A percentile compares a stretch with the other conserved stretches of the same genome.
Conservation (phyloP, 2,113 vertebrate genomes). For the Burhinus oedicnemus region DNA sequence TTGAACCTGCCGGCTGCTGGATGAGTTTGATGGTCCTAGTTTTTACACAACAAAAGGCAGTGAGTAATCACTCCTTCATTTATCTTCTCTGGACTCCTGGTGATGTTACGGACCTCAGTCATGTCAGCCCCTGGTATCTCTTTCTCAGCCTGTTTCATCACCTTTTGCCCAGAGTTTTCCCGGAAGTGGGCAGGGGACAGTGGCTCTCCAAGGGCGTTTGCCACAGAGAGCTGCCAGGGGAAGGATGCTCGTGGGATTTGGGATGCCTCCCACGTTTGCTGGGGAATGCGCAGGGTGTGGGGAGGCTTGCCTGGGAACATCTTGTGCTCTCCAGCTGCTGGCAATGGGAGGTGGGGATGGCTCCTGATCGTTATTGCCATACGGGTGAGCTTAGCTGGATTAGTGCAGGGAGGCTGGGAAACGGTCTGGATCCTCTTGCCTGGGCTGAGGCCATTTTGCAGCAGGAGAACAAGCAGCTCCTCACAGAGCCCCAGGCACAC, state of each 20-base stretch:
- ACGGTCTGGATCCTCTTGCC: not conserved
- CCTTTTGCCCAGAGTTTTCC: not conserved
- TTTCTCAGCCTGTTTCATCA: not conserved
- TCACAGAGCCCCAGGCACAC: fast-evolving
- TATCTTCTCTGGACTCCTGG: not conserved
- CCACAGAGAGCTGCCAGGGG: fast-evolving
- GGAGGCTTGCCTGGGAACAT: not conserved
- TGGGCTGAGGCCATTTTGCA: fast-evolving
- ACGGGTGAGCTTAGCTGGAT: not conserved
- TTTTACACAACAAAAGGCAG: not conserved
- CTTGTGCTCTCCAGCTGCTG: not conserved
- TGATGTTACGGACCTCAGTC: fast-evolving
- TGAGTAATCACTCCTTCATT: not conserved
- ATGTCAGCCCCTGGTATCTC: not conserved
- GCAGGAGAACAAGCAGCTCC: not conserved
- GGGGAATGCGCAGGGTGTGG: fast-evolving
- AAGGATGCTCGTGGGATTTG: not conserved
- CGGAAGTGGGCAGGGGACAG: not conserved
- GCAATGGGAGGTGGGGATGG: not conserved
- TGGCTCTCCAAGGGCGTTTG: fast-evolving
- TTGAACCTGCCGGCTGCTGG: not conserved
- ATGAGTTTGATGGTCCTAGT: not conserved
- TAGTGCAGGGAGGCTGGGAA: not conserved
- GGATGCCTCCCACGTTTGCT: not conserved
- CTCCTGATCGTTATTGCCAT: not conserved